Evolutionary conservation across 2,888 invertebrate genomes (phyloP), one percentile per base, ranked within the genome.

Genomic region (Agrotis puta): DNA sequence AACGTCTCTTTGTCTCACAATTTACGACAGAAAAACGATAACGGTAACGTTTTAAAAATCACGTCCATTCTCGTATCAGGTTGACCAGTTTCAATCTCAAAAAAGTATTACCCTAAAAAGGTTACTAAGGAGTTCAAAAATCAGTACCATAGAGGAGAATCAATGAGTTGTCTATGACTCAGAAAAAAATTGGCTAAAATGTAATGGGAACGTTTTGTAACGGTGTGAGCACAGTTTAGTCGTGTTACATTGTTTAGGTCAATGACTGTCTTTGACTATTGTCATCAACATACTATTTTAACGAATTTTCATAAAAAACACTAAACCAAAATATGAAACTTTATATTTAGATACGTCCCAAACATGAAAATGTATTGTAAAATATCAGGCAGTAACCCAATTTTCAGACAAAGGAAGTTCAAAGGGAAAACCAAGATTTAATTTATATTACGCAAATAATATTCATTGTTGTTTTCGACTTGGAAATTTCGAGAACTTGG

Each of bases 391-490:
- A 59, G 24, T 68, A 47, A 51, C 22, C 76, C 27, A 70, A 70
- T 59, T 27, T 45, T 18, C 20, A n/a, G 16, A n/a, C 58, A 64
- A 54, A 54, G 5, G 16, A n/a, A 64, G 14, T n/a, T 47, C 7
- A 47, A 58, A 66, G 16, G 45, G 66, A 66, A 77, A 66, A 63
- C 50, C 27, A 64, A 66, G 11, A 39, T 16, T 20, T 3, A 54
- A 54, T 50, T 24, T 22, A 22, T 6, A 14, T 6, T 14, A 45
- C 33, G 7, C 33, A 24, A 39, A 58, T 24, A 54, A 54, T 63
- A 45, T 33, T 54, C 65, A 56, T 65, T 62, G 9, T 18, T 7
- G 18, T 53, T 33, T 39, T n/a, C 16, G 47, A 71, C 14, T 22
- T n/a, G 2, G 11, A 47, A 56, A 5, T 67, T 64, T 18, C 18